Base-by-base conservation (phyloP, 2,113 vertebrate genomes). In the Acanthisitta chloris region DNA sequence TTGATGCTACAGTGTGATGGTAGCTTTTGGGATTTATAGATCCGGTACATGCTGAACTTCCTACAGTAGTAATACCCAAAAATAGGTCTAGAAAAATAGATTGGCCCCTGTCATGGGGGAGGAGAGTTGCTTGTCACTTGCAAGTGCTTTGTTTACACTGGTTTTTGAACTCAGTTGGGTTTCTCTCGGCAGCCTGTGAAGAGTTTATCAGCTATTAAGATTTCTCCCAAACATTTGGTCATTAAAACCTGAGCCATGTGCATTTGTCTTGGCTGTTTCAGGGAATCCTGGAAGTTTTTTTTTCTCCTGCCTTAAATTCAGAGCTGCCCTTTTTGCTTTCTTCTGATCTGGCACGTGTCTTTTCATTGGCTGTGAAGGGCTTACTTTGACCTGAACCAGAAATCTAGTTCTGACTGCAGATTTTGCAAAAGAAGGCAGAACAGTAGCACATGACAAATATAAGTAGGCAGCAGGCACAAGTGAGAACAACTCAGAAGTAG, bases 21-120 rank as follows among this genome's bases (percentile, higher is more conserved):
- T 91, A 81, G 86, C 89, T 89, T 55, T 81, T 90, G n/a, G 82
- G 61, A 62, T 94, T 96, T 92, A 45, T 45, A 58, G 83, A 73
- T 58, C 23, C 65, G 69, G 33, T 81, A 45, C 45, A 36, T 1
- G 4, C 52, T 86, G 81, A 95, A 55, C 88, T 84, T 57, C 34
- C 36, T 74, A 40, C 62, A 46, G 86, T 91, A 91, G 36, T 90
- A 88, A 88, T 89, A 58, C 29, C 38, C 71, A 17, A 62, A 92
- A 84, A 65, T 62, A 71, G 51, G 26, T 70, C 71, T 83, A 77
- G 64, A 64, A 78, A 94, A 93, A 80, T 51, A 49, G 62, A 36
- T 51, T 59, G 43, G 24, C 12, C 46, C 92, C 64, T 92, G 79
- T 58, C 5, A 10, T 29, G 57, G 34, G 10, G 45, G 38, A 82